phyloP scores from a whole-genome alignment of 2,888 invertebrate genomes.

The Sarcophaga caerulescens region DNA sequence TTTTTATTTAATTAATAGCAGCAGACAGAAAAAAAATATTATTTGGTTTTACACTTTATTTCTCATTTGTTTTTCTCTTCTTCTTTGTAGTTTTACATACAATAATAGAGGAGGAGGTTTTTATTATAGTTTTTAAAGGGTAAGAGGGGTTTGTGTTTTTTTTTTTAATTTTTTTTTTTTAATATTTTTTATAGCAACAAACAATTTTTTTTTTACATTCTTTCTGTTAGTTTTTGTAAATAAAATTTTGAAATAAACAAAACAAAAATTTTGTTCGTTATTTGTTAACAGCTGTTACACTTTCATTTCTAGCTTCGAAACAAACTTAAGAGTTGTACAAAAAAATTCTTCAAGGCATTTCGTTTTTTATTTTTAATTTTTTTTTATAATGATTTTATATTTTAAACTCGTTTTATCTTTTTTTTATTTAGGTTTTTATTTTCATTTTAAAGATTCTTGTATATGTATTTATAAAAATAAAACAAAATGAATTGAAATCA shows the following conservation, averaged over 20 bases:
- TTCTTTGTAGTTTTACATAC: conserved; percentile 41
- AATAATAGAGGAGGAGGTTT: conserved; percentile 24
- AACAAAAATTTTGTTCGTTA: conserved; percentile 7
- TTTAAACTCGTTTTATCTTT: neutral
- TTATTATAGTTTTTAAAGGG: neutral
- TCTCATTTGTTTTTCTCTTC: too few species aligned
- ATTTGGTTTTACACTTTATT: neutral
- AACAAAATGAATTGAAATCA: neutral
- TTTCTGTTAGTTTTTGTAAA: conserved; percentile 17
- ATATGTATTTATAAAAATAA: neutral
- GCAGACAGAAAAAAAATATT: conserved; percentile 52
- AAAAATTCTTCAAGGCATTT: conserved; percentile 63
- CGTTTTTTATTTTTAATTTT: conserved; percentile 34
- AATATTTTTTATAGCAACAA: conserved; percentile 29
- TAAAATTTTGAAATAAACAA: conserved; percentile 46
- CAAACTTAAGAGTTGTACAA: conserved; percentile 49
- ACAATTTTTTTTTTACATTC: conserved; percentile 1
- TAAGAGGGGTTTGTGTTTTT: neutral
- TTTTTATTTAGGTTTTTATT: neutral
- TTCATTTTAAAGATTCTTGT: neutral
- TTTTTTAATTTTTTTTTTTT: neutral
- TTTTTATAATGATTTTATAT: neutral
- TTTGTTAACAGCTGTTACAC: neutral
- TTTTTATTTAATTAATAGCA: conserved; percentile 33
- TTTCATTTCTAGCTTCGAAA: conserved; percentile 6